These are phyloP conservation scores for Sebastes taczanowskii DNA, from an alignment of 2,797 vertebrate species.

Conservation along the genomic window DNA sequence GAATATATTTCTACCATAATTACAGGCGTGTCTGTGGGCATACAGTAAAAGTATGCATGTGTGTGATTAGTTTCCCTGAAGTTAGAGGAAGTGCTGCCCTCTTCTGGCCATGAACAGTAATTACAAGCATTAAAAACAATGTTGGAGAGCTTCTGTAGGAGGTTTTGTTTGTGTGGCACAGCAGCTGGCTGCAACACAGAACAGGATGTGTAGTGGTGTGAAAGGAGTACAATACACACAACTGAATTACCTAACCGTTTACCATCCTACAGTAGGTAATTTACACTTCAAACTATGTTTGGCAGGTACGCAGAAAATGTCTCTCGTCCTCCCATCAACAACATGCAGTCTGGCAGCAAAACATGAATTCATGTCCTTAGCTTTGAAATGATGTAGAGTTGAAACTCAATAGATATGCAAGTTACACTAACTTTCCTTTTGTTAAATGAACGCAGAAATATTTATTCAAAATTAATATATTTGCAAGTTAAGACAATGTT, in stretches of 20 bases:
- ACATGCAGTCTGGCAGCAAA: too few relatives aligned
- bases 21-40: fast-evolving
- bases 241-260: neutral
- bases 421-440: too few relatives aligned
- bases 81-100: conserved; percentile 31
- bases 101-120: conserved; percentile 37
- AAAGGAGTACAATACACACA: neutral
- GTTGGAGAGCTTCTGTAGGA: neutral
- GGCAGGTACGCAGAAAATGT: neutral
- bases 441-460: too few relatives aligned
- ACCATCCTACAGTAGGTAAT: neutral
- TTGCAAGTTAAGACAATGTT: too few relatives aligned
- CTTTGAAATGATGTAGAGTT: too few relatives aligned
- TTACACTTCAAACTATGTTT: neutral
- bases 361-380: too few relatives aligned
- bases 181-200: conserved; percentile 2
- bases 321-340: neutral
- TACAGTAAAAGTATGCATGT: neutral
- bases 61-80: neutral
- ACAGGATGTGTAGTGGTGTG: neutral
- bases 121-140: neutral
- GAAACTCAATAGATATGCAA: too few relatives aligned
- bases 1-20: neutral
- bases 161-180: neutral
- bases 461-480: too few relatives aligned